Evolutionary conservation across 2,113 vertebrate genomes (phyloP).

Genomic region (Apaloderma vittatum): DNA sequence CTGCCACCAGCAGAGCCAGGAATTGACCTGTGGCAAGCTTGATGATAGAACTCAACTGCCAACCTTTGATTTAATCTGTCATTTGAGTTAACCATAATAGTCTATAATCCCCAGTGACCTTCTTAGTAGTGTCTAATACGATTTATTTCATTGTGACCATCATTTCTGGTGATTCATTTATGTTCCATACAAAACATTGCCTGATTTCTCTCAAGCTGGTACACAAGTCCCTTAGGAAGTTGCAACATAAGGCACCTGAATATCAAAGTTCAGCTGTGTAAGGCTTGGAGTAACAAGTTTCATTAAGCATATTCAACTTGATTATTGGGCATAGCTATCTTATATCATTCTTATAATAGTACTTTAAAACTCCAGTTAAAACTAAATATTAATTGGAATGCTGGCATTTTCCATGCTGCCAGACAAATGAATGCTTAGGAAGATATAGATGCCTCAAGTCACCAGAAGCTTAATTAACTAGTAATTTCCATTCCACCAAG

Average conservation of each 20-base stretch:
- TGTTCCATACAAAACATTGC: background rate
- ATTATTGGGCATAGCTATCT: background rate
- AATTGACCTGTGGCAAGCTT: background rate
- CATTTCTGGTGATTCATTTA: background rate
- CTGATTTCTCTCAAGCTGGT: background rate
- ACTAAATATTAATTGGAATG: slow-evolving; percentile 22
- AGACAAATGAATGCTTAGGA: slow-evolving; percentile 18
- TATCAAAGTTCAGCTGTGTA: background rate
- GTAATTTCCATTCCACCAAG: background rate
- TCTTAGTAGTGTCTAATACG: background rate
- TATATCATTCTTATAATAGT: background rate
- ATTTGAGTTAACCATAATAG: background rate
- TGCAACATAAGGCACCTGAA: background rate
- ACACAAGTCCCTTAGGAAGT: background rate
- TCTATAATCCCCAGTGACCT: background rate
- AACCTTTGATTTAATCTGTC: background rate
- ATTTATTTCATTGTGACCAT: background rate
- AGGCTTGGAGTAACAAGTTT: background rate
- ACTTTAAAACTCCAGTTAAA: slow-evolving; percentile 22
- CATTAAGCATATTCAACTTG: background rate
- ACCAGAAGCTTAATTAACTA: slow-evolving; percentile 33
- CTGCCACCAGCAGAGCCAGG: background rate
- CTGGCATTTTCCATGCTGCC: slow-evolving; percentile 41
- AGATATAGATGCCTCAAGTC: background rate
- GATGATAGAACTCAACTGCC: background rate